A percentile compares a stretch with the other conserved stretches of the same genome.
Evolutionary conservation across 2,888 invertebrate species (phyloP).

Genomic region (Hybos culiciformis): DNA sequence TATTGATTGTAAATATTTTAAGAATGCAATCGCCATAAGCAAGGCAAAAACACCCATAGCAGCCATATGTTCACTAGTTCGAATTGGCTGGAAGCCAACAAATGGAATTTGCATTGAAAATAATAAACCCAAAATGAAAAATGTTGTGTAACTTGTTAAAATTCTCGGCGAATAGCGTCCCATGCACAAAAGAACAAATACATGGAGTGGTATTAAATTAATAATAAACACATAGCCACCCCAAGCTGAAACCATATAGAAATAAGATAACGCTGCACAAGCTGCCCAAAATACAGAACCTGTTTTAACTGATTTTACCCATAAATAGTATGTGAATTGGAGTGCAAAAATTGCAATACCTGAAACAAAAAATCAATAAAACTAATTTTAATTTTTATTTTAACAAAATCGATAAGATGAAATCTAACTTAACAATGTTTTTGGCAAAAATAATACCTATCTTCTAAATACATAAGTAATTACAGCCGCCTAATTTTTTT

Average conservation of each 20-base stretch:
- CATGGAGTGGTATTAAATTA: conserved; percentile 96
- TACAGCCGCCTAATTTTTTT: too few species aligned
- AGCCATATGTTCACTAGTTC: conserved; percentile 99
- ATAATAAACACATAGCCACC: conserved; percentile 99
- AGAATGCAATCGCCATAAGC: conserved; percentile 71
- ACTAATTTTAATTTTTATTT: too few species aligned
- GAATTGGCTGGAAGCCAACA: conserved; percentile 95
- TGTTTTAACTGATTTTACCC: conserved; percentile 96
- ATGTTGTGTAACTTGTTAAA: conserved; percentile 91
- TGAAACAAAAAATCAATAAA: too few species aligned
- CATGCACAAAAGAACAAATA: conserved; percentile 87
- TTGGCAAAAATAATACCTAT: too few species aligned
- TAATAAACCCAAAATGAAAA: conserved; percentile 89
- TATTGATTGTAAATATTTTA: conserved; percentile 78
- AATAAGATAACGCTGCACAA: conserved; percentile 89
- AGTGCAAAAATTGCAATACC: conserved; percentile 98
- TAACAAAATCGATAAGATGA: too few species aligned
- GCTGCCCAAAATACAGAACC: conserved; percentile 96
- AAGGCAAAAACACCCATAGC: conserved; percentile 94
- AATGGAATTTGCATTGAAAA: conserved; percentile 96
- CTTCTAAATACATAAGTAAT: too few species aligned
- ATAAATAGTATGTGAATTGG: conserved; percentile 95
- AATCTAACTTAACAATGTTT: too few species aligned
- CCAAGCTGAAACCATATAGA: conserved; percentile 99
- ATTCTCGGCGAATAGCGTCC: conserved; percentile 85